Percentiles rank a stretch among this genome's conserved stretches.
Conservation (phyloP, 1,140 invertebrate genomes). For the Aphidius gifuensis region DNA sequence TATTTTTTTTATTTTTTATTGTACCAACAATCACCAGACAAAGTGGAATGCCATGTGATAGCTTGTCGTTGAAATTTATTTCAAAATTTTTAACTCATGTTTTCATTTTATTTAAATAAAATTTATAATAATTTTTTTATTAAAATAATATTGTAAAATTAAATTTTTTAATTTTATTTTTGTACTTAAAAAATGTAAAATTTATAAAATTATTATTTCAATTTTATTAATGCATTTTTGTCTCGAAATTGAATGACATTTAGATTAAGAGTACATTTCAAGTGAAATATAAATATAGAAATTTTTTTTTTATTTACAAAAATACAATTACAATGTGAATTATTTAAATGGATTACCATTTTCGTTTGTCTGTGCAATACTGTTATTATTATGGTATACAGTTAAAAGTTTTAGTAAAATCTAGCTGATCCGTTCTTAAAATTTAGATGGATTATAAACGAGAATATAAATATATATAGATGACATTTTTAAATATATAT, state of each 20-base stretch:
- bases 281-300: not conserved
- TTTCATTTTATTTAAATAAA: too few relatives aligned
- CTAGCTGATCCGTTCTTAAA: constrained; percentile 49
- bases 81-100: constrained; percentile 12
- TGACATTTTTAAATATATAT: too few relatives aligned
- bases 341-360: constrained; percentile 54
- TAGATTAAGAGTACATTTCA: not conserved
- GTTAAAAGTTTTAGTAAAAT: constrained; percentile 43
- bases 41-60: constrained; percentile 25
- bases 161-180: too few relatives aligned
- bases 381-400: constrained; percentile 19
- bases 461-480: too few relatives aligned
- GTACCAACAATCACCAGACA: constrained; percentile 5
- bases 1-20: not conserved
- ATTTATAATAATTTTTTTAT: too few relatives aligned
- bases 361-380: too few relatives aligned
- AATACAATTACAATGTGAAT: constrained; percentile 40
- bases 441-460: constrained; percentile 55
- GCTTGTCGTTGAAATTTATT: constrained; percentile 17
- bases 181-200: too few relatives aligned
- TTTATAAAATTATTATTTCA: too few relatives aligned
- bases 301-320: constrained; percentile 30
- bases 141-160: too few relatives aligned
- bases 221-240: too few relatives aligned
- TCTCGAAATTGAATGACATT: not conserved